Base-by-base conservation (phyloP, 2,797 vertebrate genomes). In the Champsocephalus gunnari region DNA sequence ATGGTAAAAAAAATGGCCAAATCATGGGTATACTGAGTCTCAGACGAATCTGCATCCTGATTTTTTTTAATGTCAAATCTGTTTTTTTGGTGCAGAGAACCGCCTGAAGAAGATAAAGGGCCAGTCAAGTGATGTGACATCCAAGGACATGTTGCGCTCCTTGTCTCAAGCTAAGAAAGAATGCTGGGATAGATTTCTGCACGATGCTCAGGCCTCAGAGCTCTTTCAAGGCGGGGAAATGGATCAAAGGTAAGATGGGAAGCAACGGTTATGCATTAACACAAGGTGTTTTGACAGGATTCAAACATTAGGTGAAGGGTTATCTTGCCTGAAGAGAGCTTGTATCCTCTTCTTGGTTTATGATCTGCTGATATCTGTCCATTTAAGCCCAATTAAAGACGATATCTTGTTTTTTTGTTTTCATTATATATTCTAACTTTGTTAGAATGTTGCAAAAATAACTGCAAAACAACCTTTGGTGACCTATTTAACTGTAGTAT, bases 131-230 rank as follows among this genome's bases (percentile, higher is more conserved):
- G 97, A 98, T 70, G 96, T 99, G 55, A 99, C 98, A 28, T 99
- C 98, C 81, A 97, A 97, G 87, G 97, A 99, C 56, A 99, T 99
- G 96, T 91, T 99, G 75, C 96, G 73, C 44, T 98, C 97, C 0
- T 93, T 99, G 82, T 95, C 98, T 78, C 97, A 98, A 85, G 97
- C 97, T 12, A 99, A 97, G 93, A 98, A 97, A 83, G 98, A 99
- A 84, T 99, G 97, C 83, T 99, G 98, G 98, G 98, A 99, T 87
- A 91, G 97, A 75, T 98, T 99, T 88, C 94, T 99, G 65, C 97
- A 99, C 34, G 98, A 99, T 45, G 94, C 97, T 41, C 95, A 97
- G 51, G 95, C 96, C 9, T 96, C 97, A 0, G 97, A 99, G 63
- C 92, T 96, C 49, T 99, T 97, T 32, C 86, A 97, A 28, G 96